Percentiles rank a stretch among this genome's conserved stretches.
Evolutionary conservation across 1,140 invertebrate genomes (phyloP).

Genomic region (Halictus rubicundus): DNA sequence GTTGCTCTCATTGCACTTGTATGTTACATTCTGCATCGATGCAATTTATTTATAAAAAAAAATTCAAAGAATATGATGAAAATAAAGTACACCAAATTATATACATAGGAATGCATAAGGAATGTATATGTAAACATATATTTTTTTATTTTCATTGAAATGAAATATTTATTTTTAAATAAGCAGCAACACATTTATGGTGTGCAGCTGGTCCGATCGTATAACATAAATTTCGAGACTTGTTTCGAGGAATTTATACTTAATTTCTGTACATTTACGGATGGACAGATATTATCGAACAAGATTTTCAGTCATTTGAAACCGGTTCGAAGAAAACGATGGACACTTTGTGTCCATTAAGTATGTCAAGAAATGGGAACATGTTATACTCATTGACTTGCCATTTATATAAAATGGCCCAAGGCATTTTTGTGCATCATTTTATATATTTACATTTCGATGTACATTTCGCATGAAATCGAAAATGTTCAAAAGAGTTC

Average conservation of each 20-base stretch:
- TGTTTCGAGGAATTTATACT: not conserved
- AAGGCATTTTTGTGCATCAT: not conserved
- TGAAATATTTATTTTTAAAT: not conserved
- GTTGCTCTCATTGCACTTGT: too few species aligned
- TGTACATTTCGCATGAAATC: too few species aligned
- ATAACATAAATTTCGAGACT: not conserved
- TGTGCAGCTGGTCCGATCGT: not conserved
- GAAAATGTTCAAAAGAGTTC: too few species aligned
- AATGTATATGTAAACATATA: too few species aligned
- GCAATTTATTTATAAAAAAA: too few species aligned
- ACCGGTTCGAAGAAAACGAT: conserved; percentile 5
- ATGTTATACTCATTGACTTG: too few species aligned
- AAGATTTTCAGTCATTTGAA: not conserved
- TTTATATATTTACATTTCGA: too few species aligned
- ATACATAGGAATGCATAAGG: too few species aligned
- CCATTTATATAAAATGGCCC: too few species aligned
- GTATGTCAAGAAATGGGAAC: not conserved
- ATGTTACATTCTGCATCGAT: too few species aligned
- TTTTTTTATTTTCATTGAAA: not conserved
- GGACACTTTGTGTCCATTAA: conserved; percentile 18
- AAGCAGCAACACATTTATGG: conserved; percentile 11
- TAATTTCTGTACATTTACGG: not conserved
- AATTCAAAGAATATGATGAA: too few species aligned
- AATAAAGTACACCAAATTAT: too few species aligned
- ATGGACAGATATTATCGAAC: not conserved